Conservation (phyloP, 2,888 invertebrate species). For the Sarcophaga rosellei region DNA sequence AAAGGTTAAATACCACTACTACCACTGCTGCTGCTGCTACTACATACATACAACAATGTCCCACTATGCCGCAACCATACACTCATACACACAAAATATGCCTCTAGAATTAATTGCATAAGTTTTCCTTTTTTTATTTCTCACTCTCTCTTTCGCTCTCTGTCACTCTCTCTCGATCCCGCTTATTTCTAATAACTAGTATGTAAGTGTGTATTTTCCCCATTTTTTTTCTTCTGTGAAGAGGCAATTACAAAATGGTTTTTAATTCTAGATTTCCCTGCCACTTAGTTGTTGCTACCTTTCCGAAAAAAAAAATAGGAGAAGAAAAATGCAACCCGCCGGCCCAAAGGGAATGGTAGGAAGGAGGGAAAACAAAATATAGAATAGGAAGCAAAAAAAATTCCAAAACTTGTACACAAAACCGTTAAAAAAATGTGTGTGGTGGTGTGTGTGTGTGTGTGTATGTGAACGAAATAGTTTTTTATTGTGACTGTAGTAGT, state of each 20-base stretch:
- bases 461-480: constrained; percentile 16
- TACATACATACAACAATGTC: constrained; percentile 20
- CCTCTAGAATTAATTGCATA: constrained; percentile 61
- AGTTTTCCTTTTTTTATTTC: constrained; percentile 36
- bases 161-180: neutral
- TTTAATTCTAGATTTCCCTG: constrained; percentile 66
- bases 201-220: neutral
- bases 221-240: constrained; percentile 46
- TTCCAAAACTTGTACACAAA: constrained; percentile 22
- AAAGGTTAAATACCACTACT: constrained; percentile 55
- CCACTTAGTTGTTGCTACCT: constrained; percentile 61
- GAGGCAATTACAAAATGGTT: constrained; percentile 65
- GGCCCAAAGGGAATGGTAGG: neutral
- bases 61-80: neutral
- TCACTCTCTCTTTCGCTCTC: neutral
- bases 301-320: constrained; percentile 23
- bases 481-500: constrained; percentile 47
- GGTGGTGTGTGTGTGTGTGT: neutral
- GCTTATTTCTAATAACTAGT: neutral
- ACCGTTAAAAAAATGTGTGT: constrained; percentile 12
- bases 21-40: neutral
- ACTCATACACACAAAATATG: neutral
- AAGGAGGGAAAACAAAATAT: constrained; percentile 16
- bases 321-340: neutral
- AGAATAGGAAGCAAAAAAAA: constrained; percentile 8